Evolutionary conservation across 2,888 invertebrate genomes (phyloP), one percentile per base, ranked within the genome.

Genomic region (Meandrusa payeni): DNA sequence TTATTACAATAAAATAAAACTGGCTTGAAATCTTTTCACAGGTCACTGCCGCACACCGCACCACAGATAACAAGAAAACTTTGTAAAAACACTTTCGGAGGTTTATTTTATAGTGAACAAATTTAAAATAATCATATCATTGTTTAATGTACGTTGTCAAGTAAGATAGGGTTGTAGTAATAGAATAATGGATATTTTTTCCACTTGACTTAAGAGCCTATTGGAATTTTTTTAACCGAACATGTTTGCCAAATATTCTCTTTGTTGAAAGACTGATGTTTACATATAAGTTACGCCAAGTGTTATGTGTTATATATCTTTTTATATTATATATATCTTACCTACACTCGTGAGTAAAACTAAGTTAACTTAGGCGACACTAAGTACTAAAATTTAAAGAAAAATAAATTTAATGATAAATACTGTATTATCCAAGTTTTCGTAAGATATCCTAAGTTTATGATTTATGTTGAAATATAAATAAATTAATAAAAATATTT

Each of bases 41-140:
- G 86, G 86, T 27, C 85, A 83, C 51, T 87, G 86, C 59, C 73
- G 86, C 10, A 85, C 85, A 0, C 85, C 86, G 5, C 86, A 87
- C 46, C 83, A 81, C 54, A 83, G 81, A 76, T 85, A 82, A 76
- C 78, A 67, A 64, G 53, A 63, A 50, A 17, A 46, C 45, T 47
- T 24, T 42, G 17, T 41, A 41, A 28, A 46, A 23, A 32, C 33
- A 45, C n/a, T 2, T 17, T 23, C 38, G 10, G 32, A 27, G 22
- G 6, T 50, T 46, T 42, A 44, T 41, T 47, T 50, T 41, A 17
- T 48, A 44, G 42, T 40, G 43, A 32, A 37, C 37, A n/a, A 41
- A 29, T 33, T 47, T 41, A n/a, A 41, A 41, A 34, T 46, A 32
- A 47, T 46, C 53, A 55, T 58, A 54, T 56, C 54, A 52, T 44